Percentiles rank a stretch among this genome's conserved stretches.
Evolutionary conservation across 2,113 vertebrate genomes (phyloP).

Genomic region (Nannobrachium achirus): DNA sequence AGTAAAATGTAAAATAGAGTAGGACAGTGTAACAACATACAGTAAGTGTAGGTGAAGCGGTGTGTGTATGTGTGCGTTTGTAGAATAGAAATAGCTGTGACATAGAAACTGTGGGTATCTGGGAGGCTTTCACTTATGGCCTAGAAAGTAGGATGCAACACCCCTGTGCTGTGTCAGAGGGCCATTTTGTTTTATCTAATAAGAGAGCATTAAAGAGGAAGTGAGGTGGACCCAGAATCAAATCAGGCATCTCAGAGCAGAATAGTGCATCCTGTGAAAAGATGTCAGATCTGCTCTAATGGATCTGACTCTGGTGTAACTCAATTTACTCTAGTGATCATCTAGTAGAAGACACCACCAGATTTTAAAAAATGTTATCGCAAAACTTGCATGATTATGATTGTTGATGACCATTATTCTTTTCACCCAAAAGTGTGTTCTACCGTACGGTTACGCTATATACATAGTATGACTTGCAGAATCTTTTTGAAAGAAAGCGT

Average conservation of each 20-base stretch:
- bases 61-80: not conserved
- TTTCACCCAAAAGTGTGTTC: no score
- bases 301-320: not conserved
- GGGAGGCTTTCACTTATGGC: no score
- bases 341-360: not conserved
- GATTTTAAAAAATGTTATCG: not conserved
- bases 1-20: not conserved
- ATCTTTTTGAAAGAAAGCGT: no score
- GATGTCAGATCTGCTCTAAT: conserved; percentile 1
- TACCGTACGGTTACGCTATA: no score
- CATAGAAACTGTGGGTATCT: not conserved
- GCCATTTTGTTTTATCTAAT: conserved; percentile 37
- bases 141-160: not conserved
- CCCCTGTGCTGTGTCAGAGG: not conserved
- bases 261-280: conserved; percentile 40
- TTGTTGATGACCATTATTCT: no score
- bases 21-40: not conserved
- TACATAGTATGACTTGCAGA: no score
- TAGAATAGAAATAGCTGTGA: not conserved
- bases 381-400: no score
- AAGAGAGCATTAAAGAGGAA: conserved; percentile 37
- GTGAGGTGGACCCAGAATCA: conserved; percentile 27
- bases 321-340: conserved; percentile 2
- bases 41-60: not conserved
- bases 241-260: conserved; percentile 36